Evolutionary conservation across 2,888 invertebrate genomes (phyloP), one percentile per base, ranked within the genome.

Genomic region (Zonitis immaculata): DNA sequence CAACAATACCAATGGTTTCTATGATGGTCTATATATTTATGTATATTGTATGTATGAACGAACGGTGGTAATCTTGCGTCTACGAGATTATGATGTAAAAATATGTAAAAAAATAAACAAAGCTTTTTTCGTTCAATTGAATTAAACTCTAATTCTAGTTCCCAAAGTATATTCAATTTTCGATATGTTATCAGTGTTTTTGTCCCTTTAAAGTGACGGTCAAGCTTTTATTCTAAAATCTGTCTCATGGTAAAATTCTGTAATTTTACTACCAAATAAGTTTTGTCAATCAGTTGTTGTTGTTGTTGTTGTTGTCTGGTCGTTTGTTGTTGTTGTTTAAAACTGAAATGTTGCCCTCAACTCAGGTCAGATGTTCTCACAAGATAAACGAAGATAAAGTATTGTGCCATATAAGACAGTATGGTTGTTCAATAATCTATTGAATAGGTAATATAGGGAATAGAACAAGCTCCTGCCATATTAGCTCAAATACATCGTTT

Each of bases 401-500:
- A 56, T 56, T 45, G 50, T 52, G 50, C 49, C 49, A 30, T 39
- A 39, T 43, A 44, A 44, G 44, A 49, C 25, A n/a, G n/a, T n/a
- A n/a, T 48, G 26, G 42, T 42, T 48, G 48, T 48, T 42, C 48
- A 48, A 49, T 49, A 49, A 39, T 49, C 46, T 52, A 56, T 63
- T 59, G 56, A 62, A 58, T 55, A 58, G 55, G 56, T 53, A 62
- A 62, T 62, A 61, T 59, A 56, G 56, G 55, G 58, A 60, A 54
- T 44, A 56, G 52, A 57, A 49, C 57, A 54, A 44, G 54, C 55
- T 62, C 42, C 61, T 61, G 61, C 64, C 64, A 64, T 65, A 65
- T 65, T 65, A 63, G 65, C 57, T 65, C 52, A 61, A 63, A 64
- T 63, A 65, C 64, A 65, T 63, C 63, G 65, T 65, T 65, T 65